phyloP scores from a whole-genome alignment of 1,140 invertebrate genomes.

The Polypedilum pembai region DNA sequence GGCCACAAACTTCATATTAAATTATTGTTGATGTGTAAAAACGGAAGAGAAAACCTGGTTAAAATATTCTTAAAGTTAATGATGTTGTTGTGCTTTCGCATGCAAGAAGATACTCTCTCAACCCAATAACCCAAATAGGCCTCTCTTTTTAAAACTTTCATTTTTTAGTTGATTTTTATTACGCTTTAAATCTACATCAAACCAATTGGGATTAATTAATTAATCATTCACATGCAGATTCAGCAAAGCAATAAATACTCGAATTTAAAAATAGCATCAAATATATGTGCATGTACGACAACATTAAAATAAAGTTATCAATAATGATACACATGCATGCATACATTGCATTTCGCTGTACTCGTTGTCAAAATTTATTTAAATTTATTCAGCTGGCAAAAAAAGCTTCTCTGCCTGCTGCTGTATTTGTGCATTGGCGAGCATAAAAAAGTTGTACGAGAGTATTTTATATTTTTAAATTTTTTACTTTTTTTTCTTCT shows the following conservation, averaged over 20 bases:
- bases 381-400: conserved; percentile 18
- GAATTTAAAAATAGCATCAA: conserved; percentile 7
- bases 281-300: not conserved
- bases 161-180: too few relatives aligned
- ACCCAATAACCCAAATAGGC: too few relatives aligned
- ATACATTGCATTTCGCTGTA: conserved; percentile 12
- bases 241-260: not conserved
- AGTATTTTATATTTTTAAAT: not conserved
- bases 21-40: too few relatives aligned
- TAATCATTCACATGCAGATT: not conserved
- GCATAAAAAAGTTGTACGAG: not conserved
- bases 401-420: not conserved
- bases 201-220: too few relatives aligned
- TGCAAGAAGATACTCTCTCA: too few relatives aligned
- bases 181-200: too few relatives aligned
- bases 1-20: too few relatives aligned
- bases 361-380: not conserved
- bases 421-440: not conserved
- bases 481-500: not conserved
- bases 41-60: too few relatives aligned
- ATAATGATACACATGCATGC: conserved; percentile 12
- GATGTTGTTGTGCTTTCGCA: too few relatives aligned
- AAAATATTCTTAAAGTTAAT: too few relatives aligned
- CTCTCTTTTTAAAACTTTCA: too few relatives aligned
- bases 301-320: conserved; percentile 20